Base-by-base conservation (phyloP, 2,888 invertebrate genomes). In the Priocnemis perturbator region DNA sequence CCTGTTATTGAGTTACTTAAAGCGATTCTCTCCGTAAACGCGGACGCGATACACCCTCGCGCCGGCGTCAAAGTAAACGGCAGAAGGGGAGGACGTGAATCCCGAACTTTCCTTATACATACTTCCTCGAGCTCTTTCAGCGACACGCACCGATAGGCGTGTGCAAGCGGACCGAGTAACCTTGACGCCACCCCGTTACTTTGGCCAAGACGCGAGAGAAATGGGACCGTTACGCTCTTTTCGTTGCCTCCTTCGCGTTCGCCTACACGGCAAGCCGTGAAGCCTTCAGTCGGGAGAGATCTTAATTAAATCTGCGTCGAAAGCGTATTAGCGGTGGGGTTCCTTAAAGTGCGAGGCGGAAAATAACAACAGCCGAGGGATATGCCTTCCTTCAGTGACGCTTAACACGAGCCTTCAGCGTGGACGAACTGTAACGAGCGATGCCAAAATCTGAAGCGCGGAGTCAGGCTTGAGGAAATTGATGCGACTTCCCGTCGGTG, bases 1-100 rank as follows among this genome's bases (percentile, higher is more conserved):
- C 71, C 77, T 71, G 76, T 77, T 79, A 81, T 82, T 80, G 74
- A 81, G 80, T 80, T 79, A 80, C 79, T 80, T 77, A 80, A 71
- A 71, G 76, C 67, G 67, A 68, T 69, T 37, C 60, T 67, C 60
- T 52, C 74, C 63, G 71, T 71, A 74, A 81, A 81, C 74, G 78
- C 73, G 71, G 71, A 69, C 0, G 69, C 68, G 70, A 71, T 62
- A 76, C 71, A 71, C 71, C 73, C 62, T 53, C 69, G 55, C 67
- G 69, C 67, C 67, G 63, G 58, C 58, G 63, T 67, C 61, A 69
- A 63, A 73, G 67, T 61, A 50, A 17, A 19, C 50, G 50, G 5
- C 17, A n/a, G 50, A 14, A 14, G 61, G 69, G 69, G 63, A 60
- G 58, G 56, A 64, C 60, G 57, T 62, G 61, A 64, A 59, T 67